A percentile compares a stretch with the other conserved stretches of the same genome.
phyloP scores from a whole-genome alignment of 1,140 invertebrate species.

The Musca vetustissima region DNA sequence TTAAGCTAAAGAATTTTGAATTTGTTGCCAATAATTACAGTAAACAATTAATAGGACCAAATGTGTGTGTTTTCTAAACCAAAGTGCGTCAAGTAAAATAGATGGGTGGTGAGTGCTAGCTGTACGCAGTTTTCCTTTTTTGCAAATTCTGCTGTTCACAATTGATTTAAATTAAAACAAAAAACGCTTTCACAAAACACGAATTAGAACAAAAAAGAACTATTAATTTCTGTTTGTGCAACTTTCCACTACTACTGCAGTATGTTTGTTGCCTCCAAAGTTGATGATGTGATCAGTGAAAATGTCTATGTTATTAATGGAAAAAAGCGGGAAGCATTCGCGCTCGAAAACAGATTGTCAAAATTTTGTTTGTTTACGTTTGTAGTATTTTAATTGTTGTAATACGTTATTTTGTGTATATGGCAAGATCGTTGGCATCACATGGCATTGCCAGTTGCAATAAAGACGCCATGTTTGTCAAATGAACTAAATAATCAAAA shows the following conservation, averaged over 20 bases:
- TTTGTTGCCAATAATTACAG: too few species aligned
- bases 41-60: too few species aligned
- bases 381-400: conserved; percentile 2
- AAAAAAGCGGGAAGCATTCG: conserved; percentile 18
- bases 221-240: neutral
- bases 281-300: neutral
- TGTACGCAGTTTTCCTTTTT: too few species aligned
- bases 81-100: conserved; percentile 1
- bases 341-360: conserved; percentile 12
- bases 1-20: neutral
- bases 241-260: too few species aligned
- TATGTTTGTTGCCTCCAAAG: neutral
- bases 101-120: too few species aligned
- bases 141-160: too few species aligned
- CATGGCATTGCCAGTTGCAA: too few species aligned
- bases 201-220: neutral
- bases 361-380: conserved; percentile 23
- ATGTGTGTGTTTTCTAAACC: neutral
- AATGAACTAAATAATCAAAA: too few species aligned
- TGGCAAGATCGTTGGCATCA: neutral
- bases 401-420: neutral
- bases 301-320: neutral
- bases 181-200: neutral
- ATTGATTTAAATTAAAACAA: too few species aligned
- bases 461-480: too few species aligned